Evolutionary conservation across 2,113 vertebrate species (phyloP), one percentile per base, ranked within the genome.

Genomic region (Galemys pyrenaicus): DNA sequence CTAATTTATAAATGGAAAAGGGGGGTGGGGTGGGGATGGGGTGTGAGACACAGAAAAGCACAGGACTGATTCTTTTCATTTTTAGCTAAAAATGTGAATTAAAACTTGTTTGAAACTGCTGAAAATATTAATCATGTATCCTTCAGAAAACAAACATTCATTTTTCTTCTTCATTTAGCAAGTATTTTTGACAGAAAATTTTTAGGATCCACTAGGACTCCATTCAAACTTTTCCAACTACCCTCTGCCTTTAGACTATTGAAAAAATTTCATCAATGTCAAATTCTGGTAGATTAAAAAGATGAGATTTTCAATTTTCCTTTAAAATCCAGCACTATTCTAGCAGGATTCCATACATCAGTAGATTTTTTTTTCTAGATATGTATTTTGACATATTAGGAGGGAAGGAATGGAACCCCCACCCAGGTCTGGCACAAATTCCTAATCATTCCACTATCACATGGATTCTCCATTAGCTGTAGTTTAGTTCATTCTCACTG

Each of bases 11-110:
- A 92, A 51, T 44, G 17, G 39, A 56, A 89, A 68, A 89, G 30
- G 22, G 65, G 11, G 1, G 9, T 65, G 15, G 75, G 46, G 28
- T 17, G n/a, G n/a, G n/a, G n/a, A 56, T 22, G 17, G 51, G 26
- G 26, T 3, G 58, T 26, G 58, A 60, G 24, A 60, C 9, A 28
- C 7, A 70, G 84, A 32, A 15, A 94, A 51, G 28, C 4, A 60
- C 9, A 65, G 64, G 82, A n/a, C 85, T 77, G 60, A 88, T 54
- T 49, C 62, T 17, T 67, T 37, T 28, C 5, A 2, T 64, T 79
- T 95, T 80, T 62, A 67, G 24, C 15, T 84, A 74, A 93, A 88
- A n/a, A 64, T 65, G 3, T 5, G 39, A 90, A 95, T 39, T 89
- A 19, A 17, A 73, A 62, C 32, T 77, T 80, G 16, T 82, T 74